Evolutionary conservation across 1,140 invertebrate genomes (phyloP), one percentile per base, ranked within the genome.

Genomic region (Trichonephila clavipes): DNA sequence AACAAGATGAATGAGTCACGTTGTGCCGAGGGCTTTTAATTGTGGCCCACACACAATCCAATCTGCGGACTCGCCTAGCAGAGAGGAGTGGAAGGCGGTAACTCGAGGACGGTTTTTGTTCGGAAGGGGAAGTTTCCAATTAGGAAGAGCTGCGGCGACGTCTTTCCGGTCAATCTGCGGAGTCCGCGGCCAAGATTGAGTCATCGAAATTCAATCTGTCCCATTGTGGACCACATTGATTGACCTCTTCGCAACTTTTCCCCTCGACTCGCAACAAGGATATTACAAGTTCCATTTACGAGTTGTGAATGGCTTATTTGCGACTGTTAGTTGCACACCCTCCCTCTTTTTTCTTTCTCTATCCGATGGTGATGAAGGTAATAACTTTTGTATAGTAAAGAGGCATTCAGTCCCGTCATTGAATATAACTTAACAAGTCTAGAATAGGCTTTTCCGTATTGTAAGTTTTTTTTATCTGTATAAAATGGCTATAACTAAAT

Each of bases 161-260:
- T 69, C 34, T 90, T 90, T 90, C 90, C 90, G 90, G 90, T 91
- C 90, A 91, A 91, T 91, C 89, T 24, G 72, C 34, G 40, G 21
- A 83, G 34, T 91, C 89, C 5, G 72, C 34, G 87, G 21, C 18
- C 59, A 66, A 58, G 89, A 91, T 91, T 91, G 90, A 91, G 90
- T 91, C 90, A 91, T 91, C 81, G 90, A 83, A 91, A 91, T 77
- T 91, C 90, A 91, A 91, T 91, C 90, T 40, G 61, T 21, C 58
- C 61, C 72, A 44, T 91, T 91, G 90, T 91, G 90, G 90, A 51
- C 62, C 2, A 28, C 69, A 34, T 21, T 90, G 88, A 90, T 90
- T 90, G 88, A 90, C 88, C 88, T 81, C 69, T 90, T 90, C 44
- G 72, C 21, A 87, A 87, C 85, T 87, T 87, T 87, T 14, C 28